phyloP scores from a whole-genome alignment of 2,797 vertebrate genomes.

The Dromococcyx pavoninus region DNA sequence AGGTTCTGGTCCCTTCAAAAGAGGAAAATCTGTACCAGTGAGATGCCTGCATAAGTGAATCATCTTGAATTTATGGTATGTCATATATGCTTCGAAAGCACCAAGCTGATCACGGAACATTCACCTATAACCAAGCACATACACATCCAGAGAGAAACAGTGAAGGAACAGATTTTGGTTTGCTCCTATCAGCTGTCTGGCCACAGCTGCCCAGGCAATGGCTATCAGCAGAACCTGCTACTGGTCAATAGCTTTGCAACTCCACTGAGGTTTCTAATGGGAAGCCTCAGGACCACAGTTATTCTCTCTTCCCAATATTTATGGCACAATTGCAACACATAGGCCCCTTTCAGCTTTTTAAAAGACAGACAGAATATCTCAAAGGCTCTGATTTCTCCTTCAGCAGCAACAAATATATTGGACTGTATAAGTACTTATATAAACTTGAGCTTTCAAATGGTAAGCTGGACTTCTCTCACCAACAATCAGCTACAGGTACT shows the following conservation, averaged over 20 bases:
- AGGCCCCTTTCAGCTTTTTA: neutral
- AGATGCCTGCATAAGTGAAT: neutral
- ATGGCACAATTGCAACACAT: rapidly evolving
- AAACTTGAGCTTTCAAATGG: neutral
- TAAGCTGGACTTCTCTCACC: neutral
- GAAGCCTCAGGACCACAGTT: neutral
- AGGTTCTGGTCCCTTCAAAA: neutral
- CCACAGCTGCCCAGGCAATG: neutral
- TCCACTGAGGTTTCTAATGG: neutral
- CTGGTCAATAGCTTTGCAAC: neutral
- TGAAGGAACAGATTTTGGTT: neutral
- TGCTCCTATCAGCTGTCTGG: neutral
- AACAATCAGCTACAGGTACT: neutral
- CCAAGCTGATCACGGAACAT: neutral
- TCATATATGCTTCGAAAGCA: neutral
- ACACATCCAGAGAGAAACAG: rapidly evolving
- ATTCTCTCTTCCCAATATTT: neutral
- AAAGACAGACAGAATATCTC: neutral
- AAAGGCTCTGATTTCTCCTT: neutral
- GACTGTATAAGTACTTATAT: rapidly evolving
- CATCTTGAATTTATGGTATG: neutral
- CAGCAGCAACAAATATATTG: neutral
- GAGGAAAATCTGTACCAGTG: neutral
- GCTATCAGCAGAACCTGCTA: neutral
- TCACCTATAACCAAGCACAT: neutral